phyloP scores from a whole-genome alignment of 2,113 vertebrate genomes.

The Archocentrus centrarchus region DNA sequence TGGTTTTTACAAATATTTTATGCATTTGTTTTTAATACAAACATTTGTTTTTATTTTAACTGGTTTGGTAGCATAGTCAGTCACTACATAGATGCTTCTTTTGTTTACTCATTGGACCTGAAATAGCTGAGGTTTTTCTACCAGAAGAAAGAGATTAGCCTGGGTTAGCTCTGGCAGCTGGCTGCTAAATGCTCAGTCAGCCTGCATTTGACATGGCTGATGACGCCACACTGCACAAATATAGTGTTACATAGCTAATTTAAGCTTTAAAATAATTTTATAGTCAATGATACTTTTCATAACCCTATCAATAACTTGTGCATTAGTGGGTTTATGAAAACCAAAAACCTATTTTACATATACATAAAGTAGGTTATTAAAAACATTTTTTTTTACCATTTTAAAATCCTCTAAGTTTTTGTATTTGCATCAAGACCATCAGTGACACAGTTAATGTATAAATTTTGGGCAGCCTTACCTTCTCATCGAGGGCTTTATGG shows the following conservation, averaged over 20 bases:
- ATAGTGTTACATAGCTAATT: too few relatives aligned
- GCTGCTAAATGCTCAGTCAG: background rate
- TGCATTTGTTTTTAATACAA: too few relatives aligned
- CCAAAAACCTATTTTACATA: background rate
- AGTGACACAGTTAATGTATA: background rate
- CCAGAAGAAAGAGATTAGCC: background rate
- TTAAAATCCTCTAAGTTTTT: background rate
- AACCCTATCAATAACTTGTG: background rate
- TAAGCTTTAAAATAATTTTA: background rate
- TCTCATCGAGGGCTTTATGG: constrained; percentile 99
- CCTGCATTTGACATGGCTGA: background rate
- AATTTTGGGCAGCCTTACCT: constrained; percentile 78
- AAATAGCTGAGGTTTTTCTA: background rate
- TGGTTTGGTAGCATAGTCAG: too few relatives aligned
- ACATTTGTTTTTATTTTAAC: too few relatives aligned
- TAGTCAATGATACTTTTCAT: background rate
- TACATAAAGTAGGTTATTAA: background rate
- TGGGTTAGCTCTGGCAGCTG: background rate
- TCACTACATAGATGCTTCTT: background rate
- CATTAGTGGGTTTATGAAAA: background rate
- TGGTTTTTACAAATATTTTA: background rate
- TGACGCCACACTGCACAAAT: background rate
- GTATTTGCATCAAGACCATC: background rate
- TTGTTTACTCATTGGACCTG: background rate
- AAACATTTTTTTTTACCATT: too few relatives aligned